Evolutionary conservation across 2,888 invertebrate genomes (phyloP), one percentile per base, ranked within the genome.

Genomic region (Lithophane socia): DNA sequence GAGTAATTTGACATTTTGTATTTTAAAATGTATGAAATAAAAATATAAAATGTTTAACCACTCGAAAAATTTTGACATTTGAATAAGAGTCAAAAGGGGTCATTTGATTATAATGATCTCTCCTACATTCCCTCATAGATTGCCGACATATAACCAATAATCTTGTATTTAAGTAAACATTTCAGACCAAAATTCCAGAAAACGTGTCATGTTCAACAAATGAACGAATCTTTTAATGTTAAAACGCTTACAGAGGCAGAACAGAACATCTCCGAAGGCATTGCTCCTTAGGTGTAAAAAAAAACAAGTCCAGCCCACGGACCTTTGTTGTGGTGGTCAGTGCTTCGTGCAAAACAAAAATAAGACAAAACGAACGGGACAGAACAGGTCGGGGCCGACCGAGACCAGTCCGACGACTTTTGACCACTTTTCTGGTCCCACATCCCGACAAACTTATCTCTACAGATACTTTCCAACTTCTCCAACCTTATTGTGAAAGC

Each of bases 281-380:
- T 89, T 92, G 94, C 92, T 92, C 92, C 89, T 88, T 91, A 82
- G 76, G 77, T 80, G 69, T 84, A 87, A 93, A 94, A 75, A 95
- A 94, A 93, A 93, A 93, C 86, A 92, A 91, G 88, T 79, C 87
- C 91, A 89, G 91, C 93, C 94, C 92, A 94, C 93, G 90, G 91
- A 94, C 95, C 95, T 96, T 95, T 96, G 95, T 96, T 96, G 96
- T 96, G 94, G 94, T 96, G 96, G 96, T 96, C 96, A 96, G 96
- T 96, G 94, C 96, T 94, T 96, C 93, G 91, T 91, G 93, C 94
- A 92, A 94, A 95, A 95, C 95, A 94, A 96, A 96, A 96, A 96
- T 95, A 96, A 96, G 93, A 95, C 93, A 95, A 95, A 94, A 94
- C 92, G 90, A 92, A 93, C 94, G 91, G 93, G 92, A 90, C 90